phyloP scores from a whole-genome alignment of 1,140 invertebrate genomes.

The Micrasema longulum region DNA sequence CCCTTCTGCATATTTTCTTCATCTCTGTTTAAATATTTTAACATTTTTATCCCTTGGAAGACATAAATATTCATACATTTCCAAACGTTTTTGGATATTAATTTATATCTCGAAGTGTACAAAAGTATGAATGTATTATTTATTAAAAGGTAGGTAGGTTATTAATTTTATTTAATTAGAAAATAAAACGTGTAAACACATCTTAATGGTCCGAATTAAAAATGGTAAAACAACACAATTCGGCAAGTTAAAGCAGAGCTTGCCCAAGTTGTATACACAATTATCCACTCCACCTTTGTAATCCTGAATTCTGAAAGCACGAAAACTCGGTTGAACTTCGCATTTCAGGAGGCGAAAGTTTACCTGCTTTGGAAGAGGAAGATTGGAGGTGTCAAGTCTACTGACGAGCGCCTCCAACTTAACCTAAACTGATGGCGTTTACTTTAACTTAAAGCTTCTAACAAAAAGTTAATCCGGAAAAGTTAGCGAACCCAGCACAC shows the following conservation, averaged over 20 bases:
- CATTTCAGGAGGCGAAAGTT: constrained; percentile 21
- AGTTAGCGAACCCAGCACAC: constrained; percentile 23
- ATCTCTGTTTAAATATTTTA: no score
- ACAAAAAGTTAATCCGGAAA: constrained; percentile 35
- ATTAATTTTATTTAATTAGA: no score
- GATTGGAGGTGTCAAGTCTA: constrained; percentile 40
- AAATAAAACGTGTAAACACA: no score
- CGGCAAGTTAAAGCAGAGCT: constrained; percentile 21
- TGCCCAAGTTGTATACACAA: constrained; percentile 20
- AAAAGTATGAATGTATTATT: no score
- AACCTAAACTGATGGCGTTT: constrained; percentile 26
- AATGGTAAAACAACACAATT: constrained; percentile 22
- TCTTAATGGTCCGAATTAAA: no score
- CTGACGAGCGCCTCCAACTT: constrained; percentile 19
- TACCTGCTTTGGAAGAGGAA: constrained; percentile 19
- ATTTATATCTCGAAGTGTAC: no score
- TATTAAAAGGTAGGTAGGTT: no score
- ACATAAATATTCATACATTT: no score
- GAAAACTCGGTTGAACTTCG: constrained; percentile 3
- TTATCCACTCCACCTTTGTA: constrained; percentile 7
- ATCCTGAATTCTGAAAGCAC: not conserved
- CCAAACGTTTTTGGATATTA: no score
- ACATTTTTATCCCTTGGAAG: no score
- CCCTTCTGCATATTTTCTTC: no score
- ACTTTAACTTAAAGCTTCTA: constrained; percentile 16